Percentiles rank a stretch among this genome's conserved stretches.
Conservation (phyloP, 2,888 invertebrate genomes). For the Ditylenchus weischeri region DNA sequence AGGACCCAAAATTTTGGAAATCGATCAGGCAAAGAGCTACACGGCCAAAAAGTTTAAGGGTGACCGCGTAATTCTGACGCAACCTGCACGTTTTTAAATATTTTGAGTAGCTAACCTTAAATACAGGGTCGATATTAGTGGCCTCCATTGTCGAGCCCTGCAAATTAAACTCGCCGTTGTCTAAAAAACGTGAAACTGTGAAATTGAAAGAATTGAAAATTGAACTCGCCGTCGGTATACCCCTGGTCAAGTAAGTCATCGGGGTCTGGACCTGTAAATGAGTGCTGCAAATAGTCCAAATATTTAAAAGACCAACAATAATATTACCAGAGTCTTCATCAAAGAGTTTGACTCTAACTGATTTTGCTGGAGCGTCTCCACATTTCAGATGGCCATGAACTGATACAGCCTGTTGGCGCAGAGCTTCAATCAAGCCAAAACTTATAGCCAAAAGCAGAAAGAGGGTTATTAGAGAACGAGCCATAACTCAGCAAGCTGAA, state of each 20-base stretch:
- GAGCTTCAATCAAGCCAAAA: background rate
- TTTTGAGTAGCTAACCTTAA: slow-evolving; percentile 34
- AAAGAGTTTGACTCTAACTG: slow-evolving; percentile 54
- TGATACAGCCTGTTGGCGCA: slow-evolving; percentile 40
- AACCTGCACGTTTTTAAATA: too few species aligned
- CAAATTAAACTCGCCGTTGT: slow-evolving; percentile 47
- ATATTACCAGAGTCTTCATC: slow-evolving; percentile 50
- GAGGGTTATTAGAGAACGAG: too few species aligned
- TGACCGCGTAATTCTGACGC: too few species aligned
- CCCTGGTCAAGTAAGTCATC: slow-evolving; percentile 50
- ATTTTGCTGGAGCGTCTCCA: slow-evolving; percentile 46
- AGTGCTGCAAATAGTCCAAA: background rate
- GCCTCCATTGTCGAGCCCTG: slow-evolving; percentile 21
- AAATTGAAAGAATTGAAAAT: too few species aligned
- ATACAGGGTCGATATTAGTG: slow-evolving; percentile 55
- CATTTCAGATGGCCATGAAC: slow-evolving; percentile 46
- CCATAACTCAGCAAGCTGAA: too few species aligned
- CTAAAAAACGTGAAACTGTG: too few species aligned
- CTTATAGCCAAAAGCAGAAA: too few species aligned
- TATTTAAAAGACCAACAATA: background rate
- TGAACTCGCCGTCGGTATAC: slow-evolving; percentile 37
- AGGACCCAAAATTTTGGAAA: too few species aligned
- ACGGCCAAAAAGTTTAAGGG: too few species aligned
- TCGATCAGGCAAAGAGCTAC: too few species aligned
- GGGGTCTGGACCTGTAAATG: slow-evolving; percentile 44